These are phyloP conservation scores for Tholera decimalis DNA, from an alignment of 2,888 invertebrate species.

Conservation along the genomic window DNA sequence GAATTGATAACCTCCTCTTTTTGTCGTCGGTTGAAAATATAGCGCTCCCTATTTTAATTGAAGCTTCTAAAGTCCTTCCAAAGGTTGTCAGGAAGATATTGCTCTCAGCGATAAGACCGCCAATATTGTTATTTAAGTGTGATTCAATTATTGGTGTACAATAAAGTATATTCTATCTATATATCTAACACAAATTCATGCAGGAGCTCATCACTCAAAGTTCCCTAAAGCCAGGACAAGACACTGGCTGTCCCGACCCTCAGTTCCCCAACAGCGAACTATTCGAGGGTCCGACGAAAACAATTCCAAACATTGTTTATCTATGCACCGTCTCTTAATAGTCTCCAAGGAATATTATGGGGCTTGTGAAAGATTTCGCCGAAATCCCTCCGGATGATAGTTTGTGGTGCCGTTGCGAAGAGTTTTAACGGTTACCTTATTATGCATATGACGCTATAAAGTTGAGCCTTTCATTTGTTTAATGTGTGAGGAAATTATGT, in stretches of 20 bases:
- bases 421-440: slow-evolving; percentile 55
- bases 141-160: too few species aligned
- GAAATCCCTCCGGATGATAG: slow-evolving; percentile 61
- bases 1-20: too few species aligned
- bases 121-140: too few species aligned
- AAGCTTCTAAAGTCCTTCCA: too few species aligned
- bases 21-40: too few species aligned
- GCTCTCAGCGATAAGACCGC: too few species aligned
- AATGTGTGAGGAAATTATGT: slow-evolving; percentile 45
- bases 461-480: slow-evolving; percentile 62
- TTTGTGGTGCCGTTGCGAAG: slow-evolving; percentile 55
- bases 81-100: too few species aligned
- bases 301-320: slow-evolving; percentile 66
- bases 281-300: slow-evolving; percentile 58
- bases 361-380: slow-evolving; percentile 61
- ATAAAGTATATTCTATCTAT: too few species aligned
- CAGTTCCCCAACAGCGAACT: slow-evolving; percentile 37
- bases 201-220: slow-evolving; percentile 56
- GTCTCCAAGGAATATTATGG: slow-evolving; percentile 64
- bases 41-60: too few species aligned
- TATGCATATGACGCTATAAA: slow-evolving; percentile 63
- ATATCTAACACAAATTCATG: slow-evolving; percentile 42
- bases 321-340: slow-evolving; percentile 60
- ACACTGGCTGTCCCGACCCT: slow-evolving; percentile 48
- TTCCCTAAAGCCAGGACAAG: slow-evolving; percentile 48